Evolutionary conservation across 2,888 invertebrate species (phyloP), one percentile per base, ranked within the genome.

Genomic region (Helicoverpa assulta): DNA sequence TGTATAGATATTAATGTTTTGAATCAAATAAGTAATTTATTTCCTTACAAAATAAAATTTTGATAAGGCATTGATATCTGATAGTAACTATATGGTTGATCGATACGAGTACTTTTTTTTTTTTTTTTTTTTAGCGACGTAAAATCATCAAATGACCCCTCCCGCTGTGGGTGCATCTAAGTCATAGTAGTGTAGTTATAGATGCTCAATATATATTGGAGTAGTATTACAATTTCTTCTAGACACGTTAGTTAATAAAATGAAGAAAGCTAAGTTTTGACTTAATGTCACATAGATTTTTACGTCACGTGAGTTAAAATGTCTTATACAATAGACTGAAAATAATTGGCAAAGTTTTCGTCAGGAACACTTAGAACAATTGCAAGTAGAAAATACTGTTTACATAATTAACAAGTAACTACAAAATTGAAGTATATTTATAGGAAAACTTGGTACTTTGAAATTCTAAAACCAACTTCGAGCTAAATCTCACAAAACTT

Each of bases 391-490:
- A 64, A 70, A 70, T 56, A 68, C 55, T 57, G 57, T 59, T 51
- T 21, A 33, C 10, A 12, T 8, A 60, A 52, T 64, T n/a, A 53
- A 47, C 37, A 64, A 65, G 55, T 53, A 56, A 61, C 19, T 66
- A 62, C 14, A 43, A 12, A 40, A 43, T 10, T 40, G 18, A 64
- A 58, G 40, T 59, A 37, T 59, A 52, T 71, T 68, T 71, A 61
- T 68, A 47, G 58, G 18, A 53, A 72, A 67, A 53, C 55, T 71
- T 76, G 68, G 58, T 67, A 65, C 60, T 72, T 76, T 61, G 5
- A 67, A 80, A 58, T 61, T 56, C 54, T 55, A 51, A 69, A 52
- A 68, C 37, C 59, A 70, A 63, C 52, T 60, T 10, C 4, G 10
- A 78, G 40, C 51, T 50, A 64, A 65, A 69, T 68, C 54, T 59